Evolutionary conservation across 1,140 invertebrate species (phyloP).

Genomic region (Pinna nobilis): DNA sequence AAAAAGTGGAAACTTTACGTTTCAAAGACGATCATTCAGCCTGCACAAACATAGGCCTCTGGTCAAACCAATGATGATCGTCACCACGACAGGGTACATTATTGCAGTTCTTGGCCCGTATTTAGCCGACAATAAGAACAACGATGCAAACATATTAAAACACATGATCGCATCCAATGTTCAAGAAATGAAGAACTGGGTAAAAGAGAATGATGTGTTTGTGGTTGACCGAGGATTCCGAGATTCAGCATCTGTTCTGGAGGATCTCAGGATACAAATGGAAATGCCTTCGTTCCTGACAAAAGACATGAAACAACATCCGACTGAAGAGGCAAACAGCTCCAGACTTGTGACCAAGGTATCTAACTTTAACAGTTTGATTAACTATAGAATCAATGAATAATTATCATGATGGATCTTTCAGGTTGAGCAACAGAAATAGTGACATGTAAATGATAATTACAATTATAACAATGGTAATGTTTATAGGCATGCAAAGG

Average conservation of each 20-base stretch:
- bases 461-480: no score
- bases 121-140: neutral
- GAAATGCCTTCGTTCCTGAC: slow-evolving; percentile 15
- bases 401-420: no score
- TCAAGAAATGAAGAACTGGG: neutral
- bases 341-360: slow-evolving; percentile 7
- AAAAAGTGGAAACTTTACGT: slow-evolving; percentile 20
- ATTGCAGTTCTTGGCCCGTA: slow-evolving; percentile 11
- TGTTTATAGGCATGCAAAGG: no score
- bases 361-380: neutral
- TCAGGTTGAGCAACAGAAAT: no score
- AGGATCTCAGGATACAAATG: neutral
- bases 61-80: slow-evolving; percentile 18
- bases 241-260: neutral
- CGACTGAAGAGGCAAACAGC: neutral
- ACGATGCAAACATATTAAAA: neutral
- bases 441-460: no score
- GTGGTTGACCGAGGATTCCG: slow-evolving; percentile 15
- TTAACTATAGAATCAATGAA: no score
- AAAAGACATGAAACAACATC: neutral
- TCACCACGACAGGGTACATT: slow-evolving; percentile 10
- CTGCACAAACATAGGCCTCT: slow-evolving; percentile 19
- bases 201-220: slow-evolving; percentile 6
- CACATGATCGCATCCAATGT: neutral
- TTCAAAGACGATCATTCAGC: slow-evolving; percentile 5